phyloP scores from a whole-genome alignment of 1,140 invertebrate species.

The Bicyclus anynana region DNA sequence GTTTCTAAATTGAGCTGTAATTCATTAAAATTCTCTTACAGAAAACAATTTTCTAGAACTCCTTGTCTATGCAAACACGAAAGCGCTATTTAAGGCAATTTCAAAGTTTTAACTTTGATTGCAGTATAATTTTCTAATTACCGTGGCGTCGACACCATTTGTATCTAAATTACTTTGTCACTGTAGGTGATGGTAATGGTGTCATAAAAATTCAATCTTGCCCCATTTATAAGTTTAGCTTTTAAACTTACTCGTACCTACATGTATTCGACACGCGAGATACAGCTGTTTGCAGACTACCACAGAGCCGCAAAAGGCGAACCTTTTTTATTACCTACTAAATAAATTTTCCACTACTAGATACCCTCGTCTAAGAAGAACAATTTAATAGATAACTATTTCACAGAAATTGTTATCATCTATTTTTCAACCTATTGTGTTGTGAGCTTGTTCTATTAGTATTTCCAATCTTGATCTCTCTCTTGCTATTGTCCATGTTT shows the following conservation, averaged over 20 bases:
- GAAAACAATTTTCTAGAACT: constrained; percentile 13
- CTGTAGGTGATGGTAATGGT: constrained; percentile 33
- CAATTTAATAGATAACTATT: no score
- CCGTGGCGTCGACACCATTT: constrained; percentile 18
- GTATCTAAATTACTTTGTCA: constrained; percentile 25
- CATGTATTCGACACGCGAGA: constrained; percentile 33
- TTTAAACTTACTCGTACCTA: constrained; percentile 13
- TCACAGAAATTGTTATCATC: no score
- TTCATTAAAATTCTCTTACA: not conserved
- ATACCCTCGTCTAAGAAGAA: no score
- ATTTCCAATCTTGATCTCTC: no score
- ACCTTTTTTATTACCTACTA: no score
- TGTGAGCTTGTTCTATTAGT: no score
- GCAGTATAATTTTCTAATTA: constrained; percentile 27
- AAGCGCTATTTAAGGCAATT: constrained; percentile 21
- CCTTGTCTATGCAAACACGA: constrained; percentile 17
- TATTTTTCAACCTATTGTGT: no score
- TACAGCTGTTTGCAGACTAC: not conserved
- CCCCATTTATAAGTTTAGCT: constrained; percentile 26
- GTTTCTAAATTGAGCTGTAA: no score
- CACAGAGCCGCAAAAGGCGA: no score
- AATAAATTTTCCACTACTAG: no score
- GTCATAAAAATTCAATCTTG: constrained; percentile 45
- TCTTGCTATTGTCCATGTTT: no score
- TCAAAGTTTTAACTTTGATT: constrained; percentile 23